A percentile compares a stretch with the other conserved stretches of the same genome.
phyloP scores from a whole-genome alignment of 2,888 invertebrate species.

The Thymelicus lineola region DNA sequence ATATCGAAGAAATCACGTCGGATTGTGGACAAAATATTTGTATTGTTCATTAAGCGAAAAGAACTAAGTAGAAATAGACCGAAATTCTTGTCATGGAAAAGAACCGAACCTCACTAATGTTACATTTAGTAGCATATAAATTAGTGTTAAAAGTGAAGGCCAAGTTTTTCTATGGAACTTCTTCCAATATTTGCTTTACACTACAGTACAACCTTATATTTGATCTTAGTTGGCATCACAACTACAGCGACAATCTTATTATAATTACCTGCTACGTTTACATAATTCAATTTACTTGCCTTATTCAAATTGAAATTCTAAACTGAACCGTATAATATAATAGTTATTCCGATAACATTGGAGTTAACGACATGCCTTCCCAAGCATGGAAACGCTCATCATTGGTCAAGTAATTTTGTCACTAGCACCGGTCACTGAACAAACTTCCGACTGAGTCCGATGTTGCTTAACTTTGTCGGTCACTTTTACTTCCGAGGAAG shows the following conservation, averaged over 20 bases:
- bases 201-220: no score
- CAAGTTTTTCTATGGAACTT: no score
- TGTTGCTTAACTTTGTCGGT: neutral
- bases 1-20: no score
- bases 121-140: no score
- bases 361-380: neutral
- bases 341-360: neutral
- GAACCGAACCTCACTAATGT: no score
- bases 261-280: neutral
- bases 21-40: no score
- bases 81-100: no score
- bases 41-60: no score
- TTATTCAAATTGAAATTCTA: neutral
- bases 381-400: neutral
- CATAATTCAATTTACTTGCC: neutral
- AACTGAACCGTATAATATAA: neutral
- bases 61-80: no score
- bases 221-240: no score
- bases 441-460: neutral
- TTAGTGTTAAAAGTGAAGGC: no score
- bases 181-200: no score
- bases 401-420: neutral
- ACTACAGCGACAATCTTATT: neutral
- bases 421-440: neutral
- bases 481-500: conserved; percentile 4